Conservation (phyloP, 2,113 vertebrate genomes). For the Recurvirostra avosetta region DNA sequence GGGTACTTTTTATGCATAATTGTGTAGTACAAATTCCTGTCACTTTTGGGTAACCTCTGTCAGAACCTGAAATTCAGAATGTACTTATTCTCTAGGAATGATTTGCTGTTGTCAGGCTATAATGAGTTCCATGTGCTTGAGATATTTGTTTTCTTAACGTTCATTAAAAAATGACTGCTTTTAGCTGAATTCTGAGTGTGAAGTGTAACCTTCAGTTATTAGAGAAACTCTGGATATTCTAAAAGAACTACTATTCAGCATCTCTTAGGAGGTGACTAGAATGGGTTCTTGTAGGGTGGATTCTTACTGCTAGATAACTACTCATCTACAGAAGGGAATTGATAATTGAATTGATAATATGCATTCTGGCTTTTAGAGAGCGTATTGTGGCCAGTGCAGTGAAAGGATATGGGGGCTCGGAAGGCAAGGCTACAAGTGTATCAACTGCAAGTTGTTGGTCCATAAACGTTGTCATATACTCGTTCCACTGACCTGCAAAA, state of each 20-base stretch:
- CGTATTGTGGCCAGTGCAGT: constrained; percentile 94
- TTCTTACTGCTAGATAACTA: not conserved
- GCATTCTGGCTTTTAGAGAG: constrained; percentile 74
- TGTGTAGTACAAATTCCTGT: not conserved
- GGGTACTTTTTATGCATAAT: not conserved
- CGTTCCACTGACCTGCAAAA: constrained; percentile 92
- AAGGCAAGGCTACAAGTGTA: constrained; percentile 97
- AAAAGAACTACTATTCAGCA: not conserved
- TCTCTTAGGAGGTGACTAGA: not conserved
- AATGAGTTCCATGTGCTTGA: not conserved
- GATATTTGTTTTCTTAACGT: not conserved
- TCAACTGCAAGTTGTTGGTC: constrained; percentile 97
- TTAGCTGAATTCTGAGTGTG: not conserved
- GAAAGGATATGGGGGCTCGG: constrained; percentile 99
- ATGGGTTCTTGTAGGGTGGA: not conserved
- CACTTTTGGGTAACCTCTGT: not conserved
- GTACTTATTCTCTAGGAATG: not conserved
- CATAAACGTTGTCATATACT: constrained; percentile 98
- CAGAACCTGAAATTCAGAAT: not conserved
- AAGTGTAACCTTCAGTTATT: not conserved
- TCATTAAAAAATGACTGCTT: not conserved
- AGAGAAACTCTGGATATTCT: not conserved
- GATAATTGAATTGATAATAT: not conserved
- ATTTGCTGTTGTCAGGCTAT: not conserved
- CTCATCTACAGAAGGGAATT: not conserved